A percentile compares a stretch with the other conserved stretches of the same genome.
phyloP scores from a whole-genome alignment of 2,888 invertebrate genomes.

The Isoperla grammatica region DNA sequence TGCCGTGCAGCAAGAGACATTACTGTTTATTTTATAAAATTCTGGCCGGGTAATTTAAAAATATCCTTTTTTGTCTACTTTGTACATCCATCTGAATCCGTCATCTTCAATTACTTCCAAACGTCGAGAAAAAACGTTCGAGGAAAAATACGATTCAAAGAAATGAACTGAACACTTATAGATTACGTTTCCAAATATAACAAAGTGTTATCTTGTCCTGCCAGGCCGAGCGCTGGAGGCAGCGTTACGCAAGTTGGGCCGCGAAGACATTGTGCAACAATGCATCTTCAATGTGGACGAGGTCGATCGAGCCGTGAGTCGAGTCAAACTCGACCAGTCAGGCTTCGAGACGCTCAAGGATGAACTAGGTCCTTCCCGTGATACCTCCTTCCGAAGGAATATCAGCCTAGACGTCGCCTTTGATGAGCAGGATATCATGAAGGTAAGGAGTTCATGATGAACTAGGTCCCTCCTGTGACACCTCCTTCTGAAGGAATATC shows the following conservation, averaged over 20 bases:
- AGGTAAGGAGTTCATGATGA: conserved; percentile 58
- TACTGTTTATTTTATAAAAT: too few species aligned
- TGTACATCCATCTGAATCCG: too few species aligned
- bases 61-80: too few species aligned
- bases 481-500: conserved; percentile 62
- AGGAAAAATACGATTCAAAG: too few species aligned
- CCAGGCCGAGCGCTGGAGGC: conserved; percentile 68
- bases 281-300: conserved; percentile 58
- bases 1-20: too few species aligned
- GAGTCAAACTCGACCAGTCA: conserved; percentile 48
- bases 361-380: conserved; percentile 55
- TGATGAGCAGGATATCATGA: conserved; percentile 63
- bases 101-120: too few species aligned
- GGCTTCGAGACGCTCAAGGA: conserved; percentile 64
- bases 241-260: conserved; percentile 76
- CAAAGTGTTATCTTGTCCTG: background rate
- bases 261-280: conserved; percentile 86
- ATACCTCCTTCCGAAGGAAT: conserved; percentile 64
- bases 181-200: too few species aligned
- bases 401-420: conserved; percentile 48
- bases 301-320: conserved; percentile 51
- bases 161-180: too few species aligned
- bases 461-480: conserved; percentile 64
- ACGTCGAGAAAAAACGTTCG: too few species aligned
- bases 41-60: too few species aligned